Evolutionary conservation across 2,113 vertebrate genomes (phyloP), one percentile per base, ranked within the genome.

Genomic region (Platysteira castanea): DNA sequence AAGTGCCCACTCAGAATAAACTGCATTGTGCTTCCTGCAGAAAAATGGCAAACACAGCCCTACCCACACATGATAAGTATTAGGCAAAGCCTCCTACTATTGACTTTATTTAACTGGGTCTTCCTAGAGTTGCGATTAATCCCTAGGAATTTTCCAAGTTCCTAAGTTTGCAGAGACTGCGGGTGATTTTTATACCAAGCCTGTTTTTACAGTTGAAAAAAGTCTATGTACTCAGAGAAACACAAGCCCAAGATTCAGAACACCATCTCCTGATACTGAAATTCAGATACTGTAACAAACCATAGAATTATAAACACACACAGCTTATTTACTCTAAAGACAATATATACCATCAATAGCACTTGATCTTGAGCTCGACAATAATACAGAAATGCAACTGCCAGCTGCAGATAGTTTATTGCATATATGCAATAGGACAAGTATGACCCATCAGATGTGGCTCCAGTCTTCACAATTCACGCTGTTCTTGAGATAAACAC

Each of bases 71-170:
- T 7, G 15, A 39, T 13, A 90, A 84, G 41, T 6, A 90, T 81
- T 68, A 92, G 63, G 35, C 44, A 92, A 92, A 84, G 60, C 59
- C 63, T 80, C 35, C 63, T 67, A 81, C 47, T 84, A 84, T 60
- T 87, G 77, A 89, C 56, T 91, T 91, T 10, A 92, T 41, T 90
- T 89, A 87, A 68, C 35, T 30, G 31, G 4, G 76, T 70, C 83
- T 87, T 95, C 80, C 73, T 75, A 47, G 76, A 75, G 64, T 56
- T 87, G 68, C 64, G 89, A 60, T 52, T 84, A 74, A 81, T 63
- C 73, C 6, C 1, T 4, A 89, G 33, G 60, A 92, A 90, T 88
- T 86, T 77, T 59, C 46, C 64, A 64, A 39, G 33, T 60, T 56
- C 63, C 53, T 60, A 52, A 21, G 19, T 49, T 33, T 44, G 26